Evolutionary conservation across 2,113 vertebrate genomes (phyloP).

Genomic region (Coturnix japonica): DNA sequence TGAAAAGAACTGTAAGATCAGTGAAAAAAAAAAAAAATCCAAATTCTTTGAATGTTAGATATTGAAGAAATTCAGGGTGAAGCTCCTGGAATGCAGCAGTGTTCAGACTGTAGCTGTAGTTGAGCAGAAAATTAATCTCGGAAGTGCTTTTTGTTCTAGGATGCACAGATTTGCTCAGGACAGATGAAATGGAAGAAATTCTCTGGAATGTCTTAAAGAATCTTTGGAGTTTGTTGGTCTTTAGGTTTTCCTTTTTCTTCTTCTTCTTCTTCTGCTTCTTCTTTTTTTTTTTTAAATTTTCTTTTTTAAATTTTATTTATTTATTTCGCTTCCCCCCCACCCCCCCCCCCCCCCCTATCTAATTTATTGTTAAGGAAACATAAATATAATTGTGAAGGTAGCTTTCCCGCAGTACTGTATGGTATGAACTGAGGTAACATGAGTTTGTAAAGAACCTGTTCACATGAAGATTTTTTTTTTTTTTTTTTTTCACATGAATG

Average conservation of each 20-base stretch:
- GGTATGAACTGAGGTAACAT: not conserved
- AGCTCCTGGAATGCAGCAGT: not conserved
- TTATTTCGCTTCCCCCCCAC: too few species aligned
- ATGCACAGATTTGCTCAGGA: not conserved
- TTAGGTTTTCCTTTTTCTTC: not conserved
- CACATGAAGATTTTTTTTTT: not conserved
- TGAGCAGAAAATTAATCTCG: not conserved
- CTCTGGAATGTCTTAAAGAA: not conserved
- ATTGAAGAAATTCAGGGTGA: not conserved
- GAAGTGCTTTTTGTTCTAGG: not conserved
- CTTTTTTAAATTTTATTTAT: too few species aligned
- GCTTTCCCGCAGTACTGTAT: not conserved
- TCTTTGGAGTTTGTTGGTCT: not conserved
- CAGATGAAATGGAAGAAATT: not conserved
- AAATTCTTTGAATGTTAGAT: not conserved
- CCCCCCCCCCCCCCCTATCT: too few species aligned
- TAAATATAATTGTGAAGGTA: not conserved
- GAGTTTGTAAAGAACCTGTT: not conserved
- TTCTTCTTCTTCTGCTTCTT: not conserved
- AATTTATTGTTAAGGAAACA: not conserved
- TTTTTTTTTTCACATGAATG: not conserved
- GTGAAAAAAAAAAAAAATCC: not conserved
- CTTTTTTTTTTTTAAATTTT: not conserved
- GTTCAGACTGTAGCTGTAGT: not conserved
- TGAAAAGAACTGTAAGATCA: not conserved